phyloP scores from a whole-genome alignment of 2,797 vertebrate genomes.

The Notoglanidium macrostoma region DNA sequence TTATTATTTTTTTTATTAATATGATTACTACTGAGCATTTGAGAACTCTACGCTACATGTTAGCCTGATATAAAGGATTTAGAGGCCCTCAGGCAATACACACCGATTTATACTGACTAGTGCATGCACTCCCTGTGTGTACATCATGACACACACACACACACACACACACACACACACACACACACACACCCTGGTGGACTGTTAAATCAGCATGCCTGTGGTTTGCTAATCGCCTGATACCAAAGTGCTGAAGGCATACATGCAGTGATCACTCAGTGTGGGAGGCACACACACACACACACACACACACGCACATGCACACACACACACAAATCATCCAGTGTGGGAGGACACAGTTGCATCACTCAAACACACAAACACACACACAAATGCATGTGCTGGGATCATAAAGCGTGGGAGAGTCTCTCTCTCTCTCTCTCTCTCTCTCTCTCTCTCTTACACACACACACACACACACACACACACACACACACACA shows the following conservation, averaged over 20 bases:
- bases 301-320: slow-evolving; percentile 18
- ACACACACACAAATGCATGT: slow-evolving; percentile 21
- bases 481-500: not conserved
- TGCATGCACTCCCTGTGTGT: not conserved
- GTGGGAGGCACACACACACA: slow-evolving; percentile 26
- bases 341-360: slow-evolving; percentile 16
- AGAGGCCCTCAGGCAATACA: not conserved
- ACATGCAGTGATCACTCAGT: slow-evolving; percentile 35
- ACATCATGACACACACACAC: slow-evolving; percentile 7
- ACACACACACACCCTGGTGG: slow-evolving; percentile 3
- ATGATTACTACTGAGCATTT: not conserved
- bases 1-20: not conserved
- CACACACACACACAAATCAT: slow-evolving; percentile 1
- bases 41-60: not conserved
- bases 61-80: not conserved
- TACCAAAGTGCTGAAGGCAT: slow-evolving; percentile 45
- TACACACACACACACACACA: not conserved
- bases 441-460: not conserved
- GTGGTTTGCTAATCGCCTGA: slow-evolving; percentile 51
- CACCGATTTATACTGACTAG: not conserved
- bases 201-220: slow-evolving; percentile 35
- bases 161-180: slow-evolving; percentile 22
- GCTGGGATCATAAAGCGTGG: slow-evolving; percentile 9
- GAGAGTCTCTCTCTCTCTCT: not conserved
- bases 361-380: slow-evolving; percentile 10